Evolutionary conservation across 2,797 vertebrate genomes (phyloP), one percentile per base, ranked within the genome.

Genomic region (Eulemur rubriventer): DNA sequence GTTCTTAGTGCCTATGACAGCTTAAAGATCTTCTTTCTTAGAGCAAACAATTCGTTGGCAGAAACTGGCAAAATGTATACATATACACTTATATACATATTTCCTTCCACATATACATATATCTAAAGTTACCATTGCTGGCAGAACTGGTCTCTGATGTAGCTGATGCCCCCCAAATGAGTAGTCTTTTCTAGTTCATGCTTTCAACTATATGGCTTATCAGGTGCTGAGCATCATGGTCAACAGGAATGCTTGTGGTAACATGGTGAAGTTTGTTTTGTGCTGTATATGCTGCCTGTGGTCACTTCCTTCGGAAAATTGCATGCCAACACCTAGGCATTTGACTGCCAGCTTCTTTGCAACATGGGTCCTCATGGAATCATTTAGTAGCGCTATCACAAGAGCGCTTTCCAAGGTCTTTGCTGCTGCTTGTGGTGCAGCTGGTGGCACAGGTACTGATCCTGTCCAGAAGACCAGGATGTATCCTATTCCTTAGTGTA

Each of bases 1-100:
- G 7, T 93, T 84, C 50, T 90, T 76, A 20, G 3, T 76, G 35
- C 30, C 41, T 72, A 6, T 63, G 28, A 90, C 41, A 91, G 28
- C n/a, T 84, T 82, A 85, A 93, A 65, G 10, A 35, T 91, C 13
- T 87, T 72, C 30, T 61, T 72, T 70, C 35, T 46, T 75, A 73
- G 48, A 93, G 17, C 18, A 73, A 72, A 43, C 38, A 41, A n/a
- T 61, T 94, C 73, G 70, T 81, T 72, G 65, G 28, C 41, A 81
- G 28, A 70, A 92, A 79, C 61, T 83, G 50, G 10, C 17, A 69
- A 50, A 61, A 73, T 67, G 7, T 33, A 70, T 18, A 30, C 1
- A 67, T 46, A 38, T 6, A 24, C 33, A n/a, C 20, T 50, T 13
- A 67, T 2, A 76, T 30, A 13, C 14, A 14, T 70, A 55, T 61